A percentile compares a stretch with the other conserved stretches of the same genome.
phyloP scores from a whole-genome alignment of 2,888 invertebrate genomes.

The Meliscaeva auricollis region DNA sequence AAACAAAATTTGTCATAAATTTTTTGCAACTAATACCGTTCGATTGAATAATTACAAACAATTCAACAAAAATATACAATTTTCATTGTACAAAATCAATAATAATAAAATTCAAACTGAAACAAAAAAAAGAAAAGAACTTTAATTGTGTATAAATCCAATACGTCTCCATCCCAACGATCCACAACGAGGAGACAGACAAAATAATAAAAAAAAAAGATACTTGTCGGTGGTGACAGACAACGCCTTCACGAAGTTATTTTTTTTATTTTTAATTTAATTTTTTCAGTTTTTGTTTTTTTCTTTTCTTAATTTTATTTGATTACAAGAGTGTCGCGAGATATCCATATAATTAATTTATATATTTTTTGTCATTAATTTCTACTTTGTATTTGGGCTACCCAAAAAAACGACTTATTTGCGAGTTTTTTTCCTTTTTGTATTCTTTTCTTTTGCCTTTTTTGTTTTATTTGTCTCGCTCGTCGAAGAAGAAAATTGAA shows the following conservation, averaged over 20 bases:
- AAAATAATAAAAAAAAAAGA: background rate
- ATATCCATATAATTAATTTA: background rate
- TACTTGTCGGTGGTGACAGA: conserved; percentile 61
- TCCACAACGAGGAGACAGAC: conserved; percentile 39
- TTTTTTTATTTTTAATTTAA: conserved; percentile 29
- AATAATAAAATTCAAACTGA: conserved; percentile 8
- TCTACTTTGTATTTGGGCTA: background rate
- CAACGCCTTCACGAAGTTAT: conserved; percentile 69
- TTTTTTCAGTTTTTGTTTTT: conserved; percentile 34
- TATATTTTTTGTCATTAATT: conserved; percentile 32
- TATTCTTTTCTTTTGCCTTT: background rate
- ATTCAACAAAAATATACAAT: conserved; percentile 26
- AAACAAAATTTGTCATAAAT: conserved; percentile 54
- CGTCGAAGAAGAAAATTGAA: conserved; percentile 33
- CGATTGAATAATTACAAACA: conserved; percentile 27
- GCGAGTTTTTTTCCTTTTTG: background rate
- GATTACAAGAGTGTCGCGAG: conserved; percentile 38
- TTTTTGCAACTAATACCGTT: conserved; percentile 61
- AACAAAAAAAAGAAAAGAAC: conserved; percentile 3
- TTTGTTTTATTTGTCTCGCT: conserved; percentile 30
- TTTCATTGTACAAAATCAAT: conserved; percentile 15
- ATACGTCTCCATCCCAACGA: background rate
- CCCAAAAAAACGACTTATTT: background rate
- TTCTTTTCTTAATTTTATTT: conserved; percentile 8
- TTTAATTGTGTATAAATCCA: conserved; percentile 29